Base-by-base conservation (phyloP, 1,140 invertebrate genomes). In the Aphidius ervi region DNA sequence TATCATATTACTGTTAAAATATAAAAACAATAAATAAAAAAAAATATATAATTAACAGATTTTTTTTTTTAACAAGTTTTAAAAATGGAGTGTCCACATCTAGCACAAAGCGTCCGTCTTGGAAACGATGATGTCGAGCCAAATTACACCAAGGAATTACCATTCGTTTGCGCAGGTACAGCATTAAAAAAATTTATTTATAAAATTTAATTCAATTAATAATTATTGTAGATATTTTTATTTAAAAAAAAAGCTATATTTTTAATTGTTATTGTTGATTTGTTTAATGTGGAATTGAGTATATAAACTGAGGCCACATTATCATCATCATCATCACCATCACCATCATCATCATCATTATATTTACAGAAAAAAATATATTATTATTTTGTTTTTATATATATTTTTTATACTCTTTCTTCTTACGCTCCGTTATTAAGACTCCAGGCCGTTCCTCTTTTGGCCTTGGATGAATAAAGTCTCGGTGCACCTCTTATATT, bases 71-170 rank as follows among this genome's bases (percentile, higher is more conserved):
- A n/a, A 9, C 10, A 40, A 16, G 16, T 16, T 58, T 54, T 58
- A 53, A 67, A 78, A 72, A 83, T 83, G 82, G 82, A 82, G 77
- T 83, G 82, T 77, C 73, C 78, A 64, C 82, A 83, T 78, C 76
- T 83, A 67, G 75, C 77, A 74, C 79, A 81, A 74, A 80, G 81
- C 75, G 75, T 82, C 66, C 80, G 81, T 66, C 73, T 80, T 68
- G 75, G 75, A 65, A 73, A 68, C 63, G 69, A 76, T 71, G 70
- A 78, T 68, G 73, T 77, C 66, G 70, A 73, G 70, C 71, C 62
- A 31, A 63, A 59, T 61, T 62, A 53, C 57, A 64, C 61, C 55
- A 66, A 66, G 56, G 65, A 67, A 64, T 63, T 64, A 48, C 64
- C 68, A 41, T 64, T 61, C 60, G 61, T 65, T 59, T 64, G 57